Percentiles rank a stretch among this genome's conserved stretches.
phyloP scores from a whole-genome alignment of 64 coral and sea anemone species.

The Montipora cactus region DNA sequence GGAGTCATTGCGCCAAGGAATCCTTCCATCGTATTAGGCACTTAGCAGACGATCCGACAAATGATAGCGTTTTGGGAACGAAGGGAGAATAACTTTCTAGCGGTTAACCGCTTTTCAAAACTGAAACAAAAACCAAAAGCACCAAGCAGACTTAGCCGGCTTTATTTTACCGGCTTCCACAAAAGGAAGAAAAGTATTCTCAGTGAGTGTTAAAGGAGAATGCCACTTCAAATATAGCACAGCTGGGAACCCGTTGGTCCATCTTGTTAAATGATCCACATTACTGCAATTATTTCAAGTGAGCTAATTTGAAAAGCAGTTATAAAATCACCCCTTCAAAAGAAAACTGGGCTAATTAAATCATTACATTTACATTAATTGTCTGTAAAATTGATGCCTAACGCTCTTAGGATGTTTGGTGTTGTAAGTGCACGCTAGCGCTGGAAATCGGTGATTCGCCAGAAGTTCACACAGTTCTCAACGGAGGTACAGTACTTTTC shows the following conservation, averaged over 20 bases:
- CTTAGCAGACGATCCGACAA: not conserved
- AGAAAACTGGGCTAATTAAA: constrained; percentile 36
- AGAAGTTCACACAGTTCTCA: not conserved
- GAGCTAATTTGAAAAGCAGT: not conserved
- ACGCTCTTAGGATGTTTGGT: not conserved
- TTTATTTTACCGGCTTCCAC: not conserved
- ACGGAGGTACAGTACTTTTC: not conserved
- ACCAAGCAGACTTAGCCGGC: not conserved
- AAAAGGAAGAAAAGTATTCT: not conserved
- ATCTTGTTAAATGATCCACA: not conserved
- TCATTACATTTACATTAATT: not conserved
- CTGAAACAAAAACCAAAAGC: not conserved
- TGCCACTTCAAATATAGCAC: not conserved
- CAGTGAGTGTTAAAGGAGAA: not conserved
- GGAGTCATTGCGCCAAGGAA: constrained; percentile 1
- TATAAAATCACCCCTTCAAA: not conserved
- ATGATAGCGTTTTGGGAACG: constrained; percentile 5
- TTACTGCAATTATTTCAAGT: constrained; percentile 16
- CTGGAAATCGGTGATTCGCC: not conserved
- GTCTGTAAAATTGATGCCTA: constrained; percentile 50
- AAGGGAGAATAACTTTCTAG: not conserved
- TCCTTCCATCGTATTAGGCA: not conserved
- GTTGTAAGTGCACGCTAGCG: not conserved
- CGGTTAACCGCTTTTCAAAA: not conserved
- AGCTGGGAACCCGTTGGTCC: not conserved